A percentile compares a stretch with the other conserved stretches of the same genome.
These are phyloP conservation scores for Abscondita cerata DNA, from an alignment of 2,888 invertebrate species.

Conservation along the genomic window DNA sequence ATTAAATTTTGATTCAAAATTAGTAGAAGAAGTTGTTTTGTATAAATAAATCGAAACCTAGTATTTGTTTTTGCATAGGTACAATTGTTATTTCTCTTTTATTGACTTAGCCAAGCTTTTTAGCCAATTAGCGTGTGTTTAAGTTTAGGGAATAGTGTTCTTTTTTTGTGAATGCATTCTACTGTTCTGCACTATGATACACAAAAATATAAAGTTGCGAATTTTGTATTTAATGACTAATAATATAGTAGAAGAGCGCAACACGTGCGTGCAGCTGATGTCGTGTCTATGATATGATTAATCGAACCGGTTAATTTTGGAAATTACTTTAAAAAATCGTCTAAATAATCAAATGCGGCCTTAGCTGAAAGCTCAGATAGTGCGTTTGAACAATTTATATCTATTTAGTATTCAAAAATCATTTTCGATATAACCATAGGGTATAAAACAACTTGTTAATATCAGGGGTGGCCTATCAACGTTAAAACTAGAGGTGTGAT, in stretches of 20 bases:
- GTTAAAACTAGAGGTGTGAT: constrained; percentile 29
- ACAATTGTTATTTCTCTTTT: no score
- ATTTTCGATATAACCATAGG: constrained; percentile 15
- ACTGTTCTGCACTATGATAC: no score
- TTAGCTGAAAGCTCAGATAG: constrained; percentile 21
- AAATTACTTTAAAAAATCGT: constrained; percentile 13
- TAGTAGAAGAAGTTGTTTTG: no score
- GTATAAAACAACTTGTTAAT: constrained; percentile 18
- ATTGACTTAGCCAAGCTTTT: no score
- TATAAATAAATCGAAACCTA: no score
- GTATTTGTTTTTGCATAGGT: no score
- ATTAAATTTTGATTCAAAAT: no score
- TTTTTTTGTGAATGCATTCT: no score
- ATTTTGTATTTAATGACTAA: constrained; percentile 2
- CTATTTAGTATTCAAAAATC: constrained; percentile 27
- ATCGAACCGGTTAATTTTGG: constrained; percentile 4
- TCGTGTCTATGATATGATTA: constrained; percentile 22
- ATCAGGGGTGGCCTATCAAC: constrained; percentile 32
- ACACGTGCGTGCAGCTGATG: constrained; percentile 19
- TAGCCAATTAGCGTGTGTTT: no score
- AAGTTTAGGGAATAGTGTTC: no score
- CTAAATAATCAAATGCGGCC: constrained; percentile 14
- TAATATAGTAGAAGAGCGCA: not conserved
- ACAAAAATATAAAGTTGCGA: not conserved
- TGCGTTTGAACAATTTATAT: constrained; percentile 19